These are phyloP conservation scores for Cecidostiba fungosa DNA, from an alignment of 2,888 invertebrate species.

Conservation along the genomic window DNA sequence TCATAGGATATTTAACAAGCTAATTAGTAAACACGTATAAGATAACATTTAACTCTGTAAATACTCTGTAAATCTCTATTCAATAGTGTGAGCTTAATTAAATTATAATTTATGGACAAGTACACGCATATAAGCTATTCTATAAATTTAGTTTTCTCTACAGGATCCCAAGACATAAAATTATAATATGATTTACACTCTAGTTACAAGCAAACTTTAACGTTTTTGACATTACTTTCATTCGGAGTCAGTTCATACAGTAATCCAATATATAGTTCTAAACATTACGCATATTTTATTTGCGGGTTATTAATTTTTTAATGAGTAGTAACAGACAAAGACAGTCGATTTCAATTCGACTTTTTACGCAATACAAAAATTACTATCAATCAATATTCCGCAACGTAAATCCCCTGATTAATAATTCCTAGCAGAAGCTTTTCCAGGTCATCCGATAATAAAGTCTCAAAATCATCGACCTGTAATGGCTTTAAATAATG, in stretches of 20 bases:
- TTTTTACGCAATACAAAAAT: too few species aligned
- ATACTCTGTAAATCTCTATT: too few species aligned
- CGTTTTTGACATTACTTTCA: background rate
- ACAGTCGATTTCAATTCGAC: too few species aligned
- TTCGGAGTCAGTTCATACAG: background rate
- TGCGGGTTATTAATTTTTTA: too few species aligned
- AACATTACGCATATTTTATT: too few species aligned
- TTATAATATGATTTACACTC: background rate
- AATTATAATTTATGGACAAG: background rate
- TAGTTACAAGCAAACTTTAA: background rate
- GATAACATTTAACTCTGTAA: too few species aligned
- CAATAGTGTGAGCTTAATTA: background rate
- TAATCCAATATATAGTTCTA: too few species aligned
- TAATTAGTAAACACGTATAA: too few species aligned
- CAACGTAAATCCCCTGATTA: background rate
- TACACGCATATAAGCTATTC: background rate
- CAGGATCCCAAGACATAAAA: background rate
- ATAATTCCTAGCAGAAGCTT: background rate
- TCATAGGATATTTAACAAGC: too few species aligned
- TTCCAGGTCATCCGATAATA: background rate
- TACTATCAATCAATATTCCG: background rate
- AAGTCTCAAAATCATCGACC: background rate
- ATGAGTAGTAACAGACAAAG: too few species aligned
- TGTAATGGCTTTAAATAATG: background rate
- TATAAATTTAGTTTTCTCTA: background rate